A percentile compares a stretch with the other conserved stretches of the same genome.
These are phyloP conservation scores for Sorex araneus DNA, from an alignment of 2,113 vertebrate species.

Conservation along the genomic window DNA sequence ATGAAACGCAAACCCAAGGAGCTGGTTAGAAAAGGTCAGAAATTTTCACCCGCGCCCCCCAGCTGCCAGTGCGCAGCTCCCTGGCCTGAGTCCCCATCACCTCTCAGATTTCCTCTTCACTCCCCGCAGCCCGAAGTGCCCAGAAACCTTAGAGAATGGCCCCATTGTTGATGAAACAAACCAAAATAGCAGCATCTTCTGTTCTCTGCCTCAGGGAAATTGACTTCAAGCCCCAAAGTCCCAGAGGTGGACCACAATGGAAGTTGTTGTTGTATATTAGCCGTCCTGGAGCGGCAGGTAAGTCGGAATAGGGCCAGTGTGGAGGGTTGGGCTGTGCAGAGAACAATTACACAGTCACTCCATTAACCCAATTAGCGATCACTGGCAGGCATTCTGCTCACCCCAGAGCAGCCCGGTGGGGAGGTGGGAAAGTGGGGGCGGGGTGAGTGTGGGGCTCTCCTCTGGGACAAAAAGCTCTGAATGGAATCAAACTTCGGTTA, in stretches of 20 bases:
- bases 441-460: background rate
- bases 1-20: constrained; percentile 63
- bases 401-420: background rate
- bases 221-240: constrained; percentile 80
- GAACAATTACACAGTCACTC: constrained; percentile 79
- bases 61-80: background rate
- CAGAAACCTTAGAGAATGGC: constrained; percentile 40
- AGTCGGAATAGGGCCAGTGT: constrained; percentile 58
- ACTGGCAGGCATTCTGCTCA: constrained; percentile 54
- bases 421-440: constrained; percentile 55
- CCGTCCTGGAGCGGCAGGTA: constrained; percentile 79
- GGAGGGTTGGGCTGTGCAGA: constrained; percentile 55
- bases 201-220: constrained; percentile 68
- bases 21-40: background rate
- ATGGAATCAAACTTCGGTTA: constrained; percentile 48
- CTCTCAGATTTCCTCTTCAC: constrained; percentile 61
- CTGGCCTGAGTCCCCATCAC: constrained; percentile 39
- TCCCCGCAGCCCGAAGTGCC: background rate
- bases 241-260: constrained; percentile 78
- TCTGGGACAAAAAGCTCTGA: constrained; percentile 1
- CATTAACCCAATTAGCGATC: constrained; percentile 79
- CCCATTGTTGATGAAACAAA: constrained; percentile 67
- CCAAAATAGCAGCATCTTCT: constrained; percentile 76
- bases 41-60: background rate
- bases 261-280: constrained; percentile 73